Base-by-base conservation (phyloP, 2,113 vertebrate species). In the Platichthys flesus region DNA sequence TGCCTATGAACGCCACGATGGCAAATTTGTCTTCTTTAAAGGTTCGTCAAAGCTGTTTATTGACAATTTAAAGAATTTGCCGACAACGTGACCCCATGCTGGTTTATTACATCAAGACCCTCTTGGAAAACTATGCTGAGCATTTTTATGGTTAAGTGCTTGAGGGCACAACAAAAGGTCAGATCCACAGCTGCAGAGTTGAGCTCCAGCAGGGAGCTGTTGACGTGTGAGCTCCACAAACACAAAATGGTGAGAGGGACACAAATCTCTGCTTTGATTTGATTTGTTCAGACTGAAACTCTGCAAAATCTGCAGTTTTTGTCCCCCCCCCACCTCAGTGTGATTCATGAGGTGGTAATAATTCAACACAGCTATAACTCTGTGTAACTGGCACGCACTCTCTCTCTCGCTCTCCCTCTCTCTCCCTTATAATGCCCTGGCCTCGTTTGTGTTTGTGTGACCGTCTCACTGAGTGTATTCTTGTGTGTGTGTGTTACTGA, bases 1-100 rank as follows among this genome's bases (percentile, higher is more conserved):
- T 0, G 97, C 96, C 57, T 99, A 99, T 0, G 97, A 99, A 87
- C 96, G 97, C 14, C 97, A 97, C 0, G 97, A 99, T 0, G 97
- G 97, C 18, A 96, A 90, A 70, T 99, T 99, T 1, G 97, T 97
- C 78, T 99, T 99, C 90, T 99, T 99, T 69, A 99, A 98, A 96
- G 97, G 92, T 88, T 28, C 2, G 37, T 55, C 2, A 23, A n/a
- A 13, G 35, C 31, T 12, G 40, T 75, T 66, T 7, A 10, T 26
- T 3, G 49, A 8, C 28, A 51, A 16, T 54, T 31, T 1, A 35
- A 23, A 54, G 26, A 62, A 31, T 0, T 1, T 49, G 18, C 16
- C 15, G 21, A 23, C 37, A 28, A 0, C 9, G 9, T 35, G 0
- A 0, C 61, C 57, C 4, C 61, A 6, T 5, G 65, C 61, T 13